Percentiles rank a stretch among this genome's conserved stretches.
phyloP scores from a whole-genome alignment of 1,140 invertebrate genomes.

The Bombus turneri region DNA sequence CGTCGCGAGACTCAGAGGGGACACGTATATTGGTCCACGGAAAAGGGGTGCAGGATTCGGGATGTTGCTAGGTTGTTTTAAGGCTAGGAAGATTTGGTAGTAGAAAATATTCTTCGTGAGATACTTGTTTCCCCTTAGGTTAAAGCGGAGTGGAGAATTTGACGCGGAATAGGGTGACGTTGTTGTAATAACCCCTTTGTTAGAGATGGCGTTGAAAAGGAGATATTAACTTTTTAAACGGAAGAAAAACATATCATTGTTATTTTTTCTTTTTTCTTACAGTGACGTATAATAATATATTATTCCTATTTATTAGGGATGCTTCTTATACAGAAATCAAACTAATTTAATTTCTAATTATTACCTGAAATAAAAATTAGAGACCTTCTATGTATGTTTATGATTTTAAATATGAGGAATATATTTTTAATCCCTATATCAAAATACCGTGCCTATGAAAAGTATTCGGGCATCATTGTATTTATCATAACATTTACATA shows the following conservation, averaged over 20 bases:
- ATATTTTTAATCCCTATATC: too few species aligned
- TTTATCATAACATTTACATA: background rate
- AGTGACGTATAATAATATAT: too few species aligned
- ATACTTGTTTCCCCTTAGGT: background rate
- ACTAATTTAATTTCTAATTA: too few species aligned
- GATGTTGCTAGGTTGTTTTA: conserved; percentile 13
- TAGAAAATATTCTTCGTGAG: background rate
- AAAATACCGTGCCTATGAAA: too few species aligned
- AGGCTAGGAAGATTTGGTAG: background rate
- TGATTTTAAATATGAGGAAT: too few species aligned
- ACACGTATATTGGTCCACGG: conserved; percentile 43
- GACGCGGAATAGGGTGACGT: background rate
- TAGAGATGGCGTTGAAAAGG: background rate
- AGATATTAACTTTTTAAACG: background rate
- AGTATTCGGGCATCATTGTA: background rate
- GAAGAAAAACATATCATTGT: too few species aligned
- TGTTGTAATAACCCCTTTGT: background rate
- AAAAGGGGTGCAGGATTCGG: background rate
- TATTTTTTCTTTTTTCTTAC: too few species aligned
- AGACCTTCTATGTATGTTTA: too few species aligned
- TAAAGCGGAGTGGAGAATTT: background rate
- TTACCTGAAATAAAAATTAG: too few species aligned
- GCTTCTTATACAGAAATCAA: too few species aligned
- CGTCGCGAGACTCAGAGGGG: conserved; percentile 30
- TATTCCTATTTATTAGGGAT: too few species aligned